Conservation (phyloP, 1,140 invertebrate species). For the Gyrodactylus bullatarudis region DNA sequence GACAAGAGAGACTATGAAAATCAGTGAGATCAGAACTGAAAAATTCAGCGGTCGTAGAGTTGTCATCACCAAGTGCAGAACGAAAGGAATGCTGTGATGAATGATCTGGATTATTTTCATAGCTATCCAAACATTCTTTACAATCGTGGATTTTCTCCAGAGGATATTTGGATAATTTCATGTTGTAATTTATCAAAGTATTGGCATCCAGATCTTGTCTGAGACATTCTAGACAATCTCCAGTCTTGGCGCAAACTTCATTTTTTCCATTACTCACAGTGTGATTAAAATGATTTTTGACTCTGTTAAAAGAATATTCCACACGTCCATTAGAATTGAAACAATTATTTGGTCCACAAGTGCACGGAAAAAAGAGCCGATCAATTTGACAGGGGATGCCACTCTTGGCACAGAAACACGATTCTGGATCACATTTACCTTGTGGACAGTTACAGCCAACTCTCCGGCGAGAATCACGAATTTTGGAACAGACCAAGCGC, state of each 20-base stretch:
- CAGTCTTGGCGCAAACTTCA: not conserved
- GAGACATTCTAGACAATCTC: not conserved
- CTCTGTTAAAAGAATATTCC: conserved; percentile 71
- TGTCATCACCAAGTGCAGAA: not conserved
- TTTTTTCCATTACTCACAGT: conserved; percentile 23
- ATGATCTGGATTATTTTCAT: not conserved
- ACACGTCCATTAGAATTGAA: conserved; percentile 58
- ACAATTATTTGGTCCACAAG: conserved; percentile 66
- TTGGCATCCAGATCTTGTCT: not conserved
- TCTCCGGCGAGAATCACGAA: conserved; percentile 46
- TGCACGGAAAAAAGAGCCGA: conserved; percentile 68
- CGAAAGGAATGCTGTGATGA: not conserved
- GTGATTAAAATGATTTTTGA: conserved; percentile 81
- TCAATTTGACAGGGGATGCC: conserved; percentile 90
- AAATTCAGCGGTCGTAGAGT: not conserved
- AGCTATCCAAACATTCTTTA: not conserved
- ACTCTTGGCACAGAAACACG: conserved; percentile 56
- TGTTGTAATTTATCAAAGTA: not conserved
- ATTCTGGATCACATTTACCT: conserved; percentile 63
- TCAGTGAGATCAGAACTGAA: not conserved
- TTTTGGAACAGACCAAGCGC: conserved; percentile 66
- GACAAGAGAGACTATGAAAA: not conserved
- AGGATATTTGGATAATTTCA: not conserved
- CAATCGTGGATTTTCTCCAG: not conserved
- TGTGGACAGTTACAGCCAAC: conserved; percentile 70